Evolutionary conservation across 2,113 vertebrate genomes (phyloP).

Genomic region (Oreocharis arfaki): DNA sequence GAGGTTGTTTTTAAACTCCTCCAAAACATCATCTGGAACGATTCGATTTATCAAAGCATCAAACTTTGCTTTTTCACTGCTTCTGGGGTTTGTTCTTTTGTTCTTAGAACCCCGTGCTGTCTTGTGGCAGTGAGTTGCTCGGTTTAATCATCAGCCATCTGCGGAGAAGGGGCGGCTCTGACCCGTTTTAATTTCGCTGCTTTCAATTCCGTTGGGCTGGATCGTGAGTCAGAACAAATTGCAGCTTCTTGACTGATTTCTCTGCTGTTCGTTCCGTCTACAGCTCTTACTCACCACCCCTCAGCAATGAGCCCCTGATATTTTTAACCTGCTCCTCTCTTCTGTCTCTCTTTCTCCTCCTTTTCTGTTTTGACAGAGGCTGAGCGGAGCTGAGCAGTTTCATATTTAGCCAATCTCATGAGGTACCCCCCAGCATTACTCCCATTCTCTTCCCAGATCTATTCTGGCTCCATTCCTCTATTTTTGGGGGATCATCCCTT

Average conservation of each 20-base stretch:
- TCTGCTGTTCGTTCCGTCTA: neutral
- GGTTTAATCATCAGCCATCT: neutral
- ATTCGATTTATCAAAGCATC: neutral
- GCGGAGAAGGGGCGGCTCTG: neutral
- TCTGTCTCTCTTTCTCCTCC: neutral
- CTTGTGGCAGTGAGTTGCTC: neutral
- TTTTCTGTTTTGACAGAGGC: neutral
- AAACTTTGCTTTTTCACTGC: neutral
- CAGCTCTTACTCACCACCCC: neutral
- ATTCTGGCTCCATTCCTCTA: neutral
- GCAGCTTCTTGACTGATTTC: neutral
- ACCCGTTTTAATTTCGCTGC: neutral
- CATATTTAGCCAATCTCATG: neutral
- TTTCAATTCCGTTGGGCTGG: neutral
- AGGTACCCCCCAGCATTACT: neutral
- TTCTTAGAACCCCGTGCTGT: neutral
- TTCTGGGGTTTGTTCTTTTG: neutral
- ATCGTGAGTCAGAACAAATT: constrained; percentile 15
- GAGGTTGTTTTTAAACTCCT: neutral
- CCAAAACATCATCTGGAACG: neutral
- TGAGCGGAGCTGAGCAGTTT: neutral
- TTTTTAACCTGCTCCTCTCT: constrained; percentile 7
- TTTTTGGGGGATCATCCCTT: neutral
- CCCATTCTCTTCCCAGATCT: neutral
- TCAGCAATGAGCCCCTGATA: neutral